Evolutionary conservation across 2,888 invertebrate genomes (phyloP).

Genomic region (Cheilosia variabilis): DNA sequence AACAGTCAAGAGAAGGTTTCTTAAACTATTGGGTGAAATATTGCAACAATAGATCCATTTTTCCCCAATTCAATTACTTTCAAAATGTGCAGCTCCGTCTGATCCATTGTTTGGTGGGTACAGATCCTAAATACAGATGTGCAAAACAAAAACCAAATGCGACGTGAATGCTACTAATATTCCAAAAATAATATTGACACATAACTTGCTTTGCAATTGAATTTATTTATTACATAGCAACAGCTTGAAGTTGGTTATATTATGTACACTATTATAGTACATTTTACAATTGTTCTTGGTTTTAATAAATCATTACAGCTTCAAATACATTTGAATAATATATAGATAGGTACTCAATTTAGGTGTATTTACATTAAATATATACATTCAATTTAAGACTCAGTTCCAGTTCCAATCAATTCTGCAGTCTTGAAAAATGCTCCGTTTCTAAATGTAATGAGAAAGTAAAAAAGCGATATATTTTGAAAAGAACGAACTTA

Average conservation of each 20-base stretch:
- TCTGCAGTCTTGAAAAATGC: slow-evolving; percentile 2
- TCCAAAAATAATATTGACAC: background rate
- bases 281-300: slow-evolving; percentile 23
- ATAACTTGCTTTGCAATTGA: slow-evolving; percentile 22
- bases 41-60: too few relatives aligned
- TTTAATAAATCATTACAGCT: slow-evolving; percentile 3
- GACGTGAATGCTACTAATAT: background rate
- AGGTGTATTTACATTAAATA: slow-evolving; percentile 27
- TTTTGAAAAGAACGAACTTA: background rate
- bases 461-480: background rate
- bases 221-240: slow-evolving; percentile 38
- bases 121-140: too few relatives aligned
- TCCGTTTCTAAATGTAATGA: slow-evolving; percentile 25
- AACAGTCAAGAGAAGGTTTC: too few relatives aligned
- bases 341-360: slow-evolving; percentile 47
- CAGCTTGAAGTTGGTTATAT: slow-evolving; percentile 13
- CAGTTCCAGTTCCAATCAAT: slow-evolving; percentile 11
- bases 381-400: slow-evolving; percentile 45
- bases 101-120: too few relatives aligned
- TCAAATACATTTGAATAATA: slow-evolving; percentile 6
- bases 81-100: too few relatives aligned
- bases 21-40: too few relatives aligned
- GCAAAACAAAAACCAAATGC: too few relatives aligned
- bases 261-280: slow-evolving; percentile 26
- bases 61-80: too few relatives aligned